Base-by-base conservation (phyloP, 1,140 invertebrate genomes). In the Ips typographus region DNA sequence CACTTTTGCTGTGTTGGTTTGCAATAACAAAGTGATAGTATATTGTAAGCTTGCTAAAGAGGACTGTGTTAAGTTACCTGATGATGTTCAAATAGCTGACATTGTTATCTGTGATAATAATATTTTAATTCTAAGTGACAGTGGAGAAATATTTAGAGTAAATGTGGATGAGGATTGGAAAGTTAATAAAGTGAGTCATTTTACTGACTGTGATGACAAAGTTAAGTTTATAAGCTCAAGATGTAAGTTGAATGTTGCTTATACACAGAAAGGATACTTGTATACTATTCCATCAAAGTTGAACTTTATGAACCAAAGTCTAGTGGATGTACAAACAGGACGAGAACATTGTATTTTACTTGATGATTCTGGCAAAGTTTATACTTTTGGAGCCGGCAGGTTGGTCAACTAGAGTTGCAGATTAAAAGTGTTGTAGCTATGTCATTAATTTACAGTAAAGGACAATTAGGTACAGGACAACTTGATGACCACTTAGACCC, bases 381-480 rank as follows among this genome's bases (percentile, higher is more conserved):
- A 90, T 75, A 89, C 88, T 8, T 93, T 89, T 87, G 94, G 94
- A 53, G 85, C 85, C 75, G 91, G 93, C 75, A 90, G 90, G 91
- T 94, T 40, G 4, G 49, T 36, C 37, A 2, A 63, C 4, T 49
- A 63, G 8, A 38, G 0, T 47, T 49, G 8, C 60, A 1, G 7
- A 40, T 41, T 41, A 40, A 55, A 22, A 1, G 37, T 6, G 2
- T 2, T 6, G 5, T 22, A n/a, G 3, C 37, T 6, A 5, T 47
- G 40, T 43, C 41, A 5, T 58, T 68, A 62, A 62, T 73, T 80
- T 80, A 72, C 70, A 95, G 93, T 72, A 87, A 92, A 66, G 91
- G 94, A 41, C 94, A 97, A 82, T 80, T 96, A 49, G 94, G 94
- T 1, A 88, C 91, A 80, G 88, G 87, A 22, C 83, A 85, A 73